These are phyloP conservation scores for Drosophila buzzatii DNA, from an alignment of 2,888 invertebrate species.

Conservation along the genomic window DNA sequence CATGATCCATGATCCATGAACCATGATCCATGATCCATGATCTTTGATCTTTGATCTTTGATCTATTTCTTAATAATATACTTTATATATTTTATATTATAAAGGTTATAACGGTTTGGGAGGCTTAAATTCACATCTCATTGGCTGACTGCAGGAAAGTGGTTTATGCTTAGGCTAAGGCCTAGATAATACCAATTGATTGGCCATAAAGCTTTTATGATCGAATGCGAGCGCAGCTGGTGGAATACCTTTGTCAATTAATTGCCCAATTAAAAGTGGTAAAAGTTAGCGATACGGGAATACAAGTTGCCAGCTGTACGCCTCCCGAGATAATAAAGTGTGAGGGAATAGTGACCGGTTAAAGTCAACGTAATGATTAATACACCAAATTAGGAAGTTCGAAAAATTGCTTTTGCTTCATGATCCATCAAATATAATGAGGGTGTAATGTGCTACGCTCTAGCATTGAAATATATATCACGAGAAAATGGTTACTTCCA, in stretches of 20 bases:
- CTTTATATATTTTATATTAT: not conserved
- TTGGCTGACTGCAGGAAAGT: not conserved
- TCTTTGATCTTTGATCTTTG: too few relatives aligned
- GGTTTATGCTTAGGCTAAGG: constrained; percentile 2
- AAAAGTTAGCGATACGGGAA: constrained; percentile 31
- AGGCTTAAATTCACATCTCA: not conserved
- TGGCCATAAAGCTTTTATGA: constrained; percentile 3
- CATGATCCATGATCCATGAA: too few relatives aligned
- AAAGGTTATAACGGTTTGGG: too few relatives aligned
- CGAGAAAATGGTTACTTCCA: not conserved
- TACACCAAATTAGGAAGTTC: not conserved
- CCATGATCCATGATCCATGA: not conserved
- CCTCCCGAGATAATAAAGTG: not conserved
- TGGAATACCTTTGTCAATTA: constrained; percentile 14
- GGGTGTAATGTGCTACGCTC: not conserved
- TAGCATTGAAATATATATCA: not conserved
- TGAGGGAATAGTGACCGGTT: constrained; percentile 5
- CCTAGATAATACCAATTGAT: constrained; percentile 1
- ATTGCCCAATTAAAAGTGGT: constrained; percentile 20
- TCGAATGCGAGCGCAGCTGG: constrained; percentile 1
- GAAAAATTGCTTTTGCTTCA: not conserved
- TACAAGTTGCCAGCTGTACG: constrained; percentile 1
- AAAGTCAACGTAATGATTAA: constrained; percentile 31
- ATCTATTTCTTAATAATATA: too few relatives aligned
- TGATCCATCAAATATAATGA: not conserved